Evolutionary conservation across 2,113 vertebrate genomes (phyloP), one percentile per base, ranked within the genome.

Genomic region (Pontoporia blainvillei): DNA sequence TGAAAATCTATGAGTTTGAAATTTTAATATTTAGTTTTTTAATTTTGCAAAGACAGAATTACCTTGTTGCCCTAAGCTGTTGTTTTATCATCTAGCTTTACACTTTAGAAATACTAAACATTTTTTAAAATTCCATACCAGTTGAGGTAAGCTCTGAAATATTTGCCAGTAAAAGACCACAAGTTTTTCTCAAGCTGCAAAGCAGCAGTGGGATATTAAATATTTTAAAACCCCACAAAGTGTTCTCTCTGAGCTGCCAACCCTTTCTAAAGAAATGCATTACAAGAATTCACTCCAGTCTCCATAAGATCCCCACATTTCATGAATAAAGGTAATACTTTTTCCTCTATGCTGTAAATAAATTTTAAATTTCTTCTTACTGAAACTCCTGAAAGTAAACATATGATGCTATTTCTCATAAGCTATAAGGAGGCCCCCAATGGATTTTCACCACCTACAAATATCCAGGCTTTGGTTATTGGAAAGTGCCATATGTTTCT

Each of bases 141-240:
- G 62, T 95, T 96, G 87, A 90, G 81, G 92, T 97, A 96, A 96
- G 85, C 83, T 95, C 84, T 88, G 75, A 96, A 95, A 97, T 97
- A 97, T 95, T 96, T 94, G 67, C 91, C 88, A 96, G 59, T 97
- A 97, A 96, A 94, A 67, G 97, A 83, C 4, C 41, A 49, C 54
- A 87, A 61, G 62, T 95, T 96, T 97, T 96, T 85, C 69, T 97
- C 61, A 86, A 96, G 90, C 95, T 92, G 34, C 69, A 95, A 91
- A 97, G 73, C 67, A 95, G 64, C 52, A 82, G 61, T 89, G 73
- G 75, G 57, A 29, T 89, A 95, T 97, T 96, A 98, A 98, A 98
- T 97, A 97, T 97, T 98, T 96, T 91, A 96, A 96, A 93, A 36
- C 41, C 3, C 61, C 41, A 87, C 41, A 64, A 96, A 91, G 29